These are phyloP conservation scores for Hanleya hanleyi DNA, from an alignment of 2,888 invertebrate genomes.

Conservation along the genomic window DNA sequence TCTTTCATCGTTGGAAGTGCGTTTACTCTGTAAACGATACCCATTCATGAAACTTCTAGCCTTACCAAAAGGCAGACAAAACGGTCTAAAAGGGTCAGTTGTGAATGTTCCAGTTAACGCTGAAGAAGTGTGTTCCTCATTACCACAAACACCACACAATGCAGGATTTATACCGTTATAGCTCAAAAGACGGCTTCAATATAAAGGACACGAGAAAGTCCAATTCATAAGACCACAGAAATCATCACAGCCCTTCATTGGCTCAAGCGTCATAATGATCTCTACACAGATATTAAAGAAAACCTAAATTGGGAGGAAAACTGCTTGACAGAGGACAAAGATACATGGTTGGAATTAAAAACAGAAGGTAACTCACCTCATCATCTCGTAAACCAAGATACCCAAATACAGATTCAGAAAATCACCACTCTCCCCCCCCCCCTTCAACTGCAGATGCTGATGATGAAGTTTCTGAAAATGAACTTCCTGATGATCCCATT, in stretches of 20 bases:
- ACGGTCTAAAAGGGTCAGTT: constrained; percentile 14
- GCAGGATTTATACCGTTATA: constrained; percentile 14
- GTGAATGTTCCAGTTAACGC: constrained; percentile 11
- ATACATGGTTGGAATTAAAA: neutral
- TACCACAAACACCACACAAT: constrained; percentile 13
- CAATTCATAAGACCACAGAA: constrained; percentile 8
- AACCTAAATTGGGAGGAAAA: neutral
- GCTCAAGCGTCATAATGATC: neutral
- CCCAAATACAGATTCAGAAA: neutral
- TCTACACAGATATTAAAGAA: neutral
- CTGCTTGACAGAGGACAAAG: neutral
- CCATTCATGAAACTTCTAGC: constrained; percentile 21
- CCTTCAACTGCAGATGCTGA: neutral
- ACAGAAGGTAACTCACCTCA: neutral
- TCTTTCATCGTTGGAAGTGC: constrained; percentile 4
- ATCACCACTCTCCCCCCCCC: neutral
- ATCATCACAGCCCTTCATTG: constrained; percentile 1
- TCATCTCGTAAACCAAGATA: neutral
- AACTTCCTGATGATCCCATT: constrained; percentile 10
- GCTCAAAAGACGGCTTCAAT: constrained; percentile 9
- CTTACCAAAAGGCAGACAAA: constrained; percentile 11
- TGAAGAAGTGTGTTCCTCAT: constrained; percentile 5
- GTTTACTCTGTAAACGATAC: constrained; percentile 8
- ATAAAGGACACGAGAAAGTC: neutral
- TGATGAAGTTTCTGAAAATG: neutral